Evolutionary conservation across 2,113 vertebrate genomes (phyloP), one percentile per base, ranked within the genome.

Genomic region (Collichthys lucidus): DNA sequence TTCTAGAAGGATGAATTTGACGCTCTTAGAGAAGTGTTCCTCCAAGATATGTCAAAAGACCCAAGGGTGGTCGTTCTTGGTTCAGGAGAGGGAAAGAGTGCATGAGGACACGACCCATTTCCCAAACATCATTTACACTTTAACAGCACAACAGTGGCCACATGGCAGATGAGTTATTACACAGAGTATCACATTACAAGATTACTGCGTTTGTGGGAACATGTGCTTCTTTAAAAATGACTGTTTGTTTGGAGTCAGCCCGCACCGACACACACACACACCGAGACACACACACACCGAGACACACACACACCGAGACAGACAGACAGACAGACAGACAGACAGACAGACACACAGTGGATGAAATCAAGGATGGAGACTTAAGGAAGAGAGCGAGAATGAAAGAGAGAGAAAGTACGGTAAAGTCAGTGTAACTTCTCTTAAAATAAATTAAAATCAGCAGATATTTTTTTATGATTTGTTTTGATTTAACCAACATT

Each of bases 61-160:
- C 35, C 35, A 40, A 40, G 35, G 35, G 35, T 40, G 35, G 35
- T 8, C 7, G 35, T 40, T 40, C 35, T 40, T 40, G 8, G 35
- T 40, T 40, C 35, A 40, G 22, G 46, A 49, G 20, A 40, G 46
- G 46, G 42, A 35, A 1, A 24, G 40, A 14, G 44, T 46, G 44
- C 6, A 4, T 71, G 35, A 57, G 68, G 40, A 71, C 22, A 42
- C 2, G 5, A 31, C 47, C 57, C 14, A 61, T 71, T 46, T 29
- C 19, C 29, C 14, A 53, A 79, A 61, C 6, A 62, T 29, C 40
- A 70, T 61, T 52, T 14, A 68, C 56, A 40, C 53, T 29, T 40
- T 2, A 42, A 19, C 12, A n/a, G 47, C 63, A 31, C 42, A 49
- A 20, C 52, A 46, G 63, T 5, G 17, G 50, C 42, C 22, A 11